Evolutionary conservation across 2,113 vertebrate species (phyloP).

Genomic region (Epinephelus cyanopodus): DNA sequence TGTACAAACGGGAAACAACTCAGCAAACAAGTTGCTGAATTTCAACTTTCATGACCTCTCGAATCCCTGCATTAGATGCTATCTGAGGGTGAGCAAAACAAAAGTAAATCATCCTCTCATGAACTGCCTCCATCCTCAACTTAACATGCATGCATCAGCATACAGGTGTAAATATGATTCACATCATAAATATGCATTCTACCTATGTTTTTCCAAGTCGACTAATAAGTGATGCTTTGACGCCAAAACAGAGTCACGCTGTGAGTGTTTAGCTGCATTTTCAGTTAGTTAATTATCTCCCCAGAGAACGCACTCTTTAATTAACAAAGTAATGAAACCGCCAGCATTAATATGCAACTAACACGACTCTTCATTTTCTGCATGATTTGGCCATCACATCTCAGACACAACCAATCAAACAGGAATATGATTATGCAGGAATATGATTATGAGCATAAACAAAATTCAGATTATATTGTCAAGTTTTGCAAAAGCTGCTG

Average conservation of each 20-base stretch:
- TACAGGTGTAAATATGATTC: slow-evolving; percentile 12
- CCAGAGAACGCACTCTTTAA: slow-evolving; percentile 27
- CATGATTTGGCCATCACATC: slow-evolving; percentile 39
- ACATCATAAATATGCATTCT: slow-evolving; percentile 36
- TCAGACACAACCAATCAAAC: slow-evolving; percentile 40
- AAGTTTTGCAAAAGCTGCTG: neutral
- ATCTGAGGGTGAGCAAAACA: neutral
- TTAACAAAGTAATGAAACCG: slow-evolving; percentile 45
- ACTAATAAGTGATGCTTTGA: slow-evolving; percentile 19
- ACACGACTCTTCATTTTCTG: slow-evolving; percentile 42
- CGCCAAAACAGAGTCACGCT: slow-evolving; percentile 35
- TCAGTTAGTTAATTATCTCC: slow-evolving; percentile 43
- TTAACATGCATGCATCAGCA: slow-evolving; percentile 16
- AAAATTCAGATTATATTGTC: neutral
- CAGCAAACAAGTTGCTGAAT: neutral
- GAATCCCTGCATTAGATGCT: neutral
- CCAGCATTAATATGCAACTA: slow-evolving; percentile 51
- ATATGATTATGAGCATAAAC: slow-evolving; percentile 9
- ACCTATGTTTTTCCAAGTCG: slow-evolving; percentile 16
- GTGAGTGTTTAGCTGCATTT: slow-evolving; percentile 37
- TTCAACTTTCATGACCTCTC: neutral
- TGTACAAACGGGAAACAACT: neutral
- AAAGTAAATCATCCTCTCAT: slow-evolving; percentile 19
- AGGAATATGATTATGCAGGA: slow-evolving; percentile 4
- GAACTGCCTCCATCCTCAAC: neutral